Percentiles rank a stretch among this genome's conserved stretches.
Conservation (phyloP, 30 jellyfish, hydroid and myxozoan species). For the Cassiopea xamachana region DNA sequence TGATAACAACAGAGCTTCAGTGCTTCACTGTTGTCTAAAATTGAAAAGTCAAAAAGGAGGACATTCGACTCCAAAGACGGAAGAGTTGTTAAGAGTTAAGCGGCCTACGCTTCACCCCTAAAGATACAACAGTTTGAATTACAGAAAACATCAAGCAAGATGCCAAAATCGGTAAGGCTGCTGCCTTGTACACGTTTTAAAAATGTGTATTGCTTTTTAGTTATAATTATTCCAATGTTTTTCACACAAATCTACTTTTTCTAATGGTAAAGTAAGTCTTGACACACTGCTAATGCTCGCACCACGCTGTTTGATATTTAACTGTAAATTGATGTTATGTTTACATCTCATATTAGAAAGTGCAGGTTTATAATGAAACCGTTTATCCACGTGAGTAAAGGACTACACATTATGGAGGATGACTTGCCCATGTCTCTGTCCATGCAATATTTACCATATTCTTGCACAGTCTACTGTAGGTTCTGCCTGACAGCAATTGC, state of each 20-base stretch:
- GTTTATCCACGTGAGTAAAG: not conserved
- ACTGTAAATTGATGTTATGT: not conserved
- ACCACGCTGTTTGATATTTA: not conserved
- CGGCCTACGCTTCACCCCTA: constrained; percentile 22
- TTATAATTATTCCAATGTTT: too few species aligned
- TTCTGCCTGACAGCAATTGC: too few species aligned
- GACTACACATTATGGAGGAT: not conserved
- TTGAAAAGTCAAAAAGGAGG: constrained; percentile 1
- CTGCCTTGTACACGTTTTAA: not conserved
- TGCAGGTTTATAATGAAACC: not conserved
- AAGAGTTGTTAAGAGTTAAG: not conserved
- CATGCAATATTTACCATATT: too few species aligned
- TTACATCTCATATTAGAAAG: not conserved
- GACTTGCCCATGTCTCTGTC: too few species aligned
- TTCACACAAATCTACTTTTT: too few species aligned
- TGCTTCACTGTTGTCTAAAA: not conserved
- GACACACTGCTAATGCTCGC: not conserved
- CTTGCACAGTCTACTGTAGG: too few species aligned
- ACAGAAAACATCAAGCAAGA: constrained; percentile 4
- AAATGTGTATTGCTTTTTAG: not conserved
- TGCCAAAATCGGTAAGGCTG: constrained; percentile 68
- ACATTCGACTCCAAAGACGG: not conserved
- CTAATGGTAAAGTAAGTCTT: too few species aligned
- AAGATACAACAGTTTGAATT: not conserved
- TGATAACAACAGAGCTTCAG: not conserved